These are phyloP conservation scores for Fukomys damarensis DNA, from an alignment of 2,113 vertebrate genomes.

Conservation along the genomic window DNA sequence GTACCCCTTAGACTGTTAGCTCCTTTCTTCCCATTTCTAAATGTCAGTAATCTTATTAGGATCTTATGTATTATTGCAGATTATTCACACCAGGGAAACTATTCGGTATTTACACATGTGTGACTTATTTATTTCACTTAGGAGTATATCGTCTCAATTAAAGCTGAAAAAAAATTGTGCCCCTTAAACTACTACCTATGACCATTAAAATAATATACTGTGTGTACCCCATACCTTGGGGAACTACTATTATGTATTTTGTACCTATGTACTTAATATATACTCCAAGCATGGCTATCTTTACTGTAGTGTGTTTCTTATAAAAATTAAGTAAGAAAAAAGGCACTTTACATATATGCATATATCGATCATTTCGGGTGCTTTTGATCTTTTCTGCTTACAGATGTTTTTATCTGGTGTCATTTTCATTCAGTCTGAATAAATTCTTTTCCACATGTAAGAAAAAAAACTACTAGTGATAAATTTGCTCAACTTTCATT, in stretches of 20 bases:
- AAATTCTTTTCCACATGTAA: conserved; percentile 2
- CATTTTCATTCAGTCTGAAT: neutral
- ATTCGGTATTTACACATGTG: too few relatives aligned
- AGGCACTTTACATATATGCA: neutral
- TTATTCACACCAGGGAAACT: too few relatives aligned
- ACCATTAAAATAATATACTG: neutral
- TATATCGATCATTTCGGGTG: neutral
- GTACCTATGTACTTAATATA: neutral
- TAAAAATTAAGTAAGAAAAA: neutral
- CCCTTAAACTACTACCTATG: neutral
- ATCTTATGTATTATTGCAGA: too few relatives aligned
- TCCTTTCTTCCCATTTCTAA: too few relatives aligned
- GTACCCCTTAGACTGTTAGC: neutral
- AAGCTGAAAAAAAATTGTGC: neutral
- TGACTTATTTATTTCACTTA: too few relatives aligned
- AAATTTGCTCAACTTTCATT: conserved; percentile 29
- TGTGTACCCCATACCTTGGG: neutral
- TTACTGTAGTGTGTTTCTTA: neutral
- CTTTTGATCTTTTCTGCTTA: neutral
- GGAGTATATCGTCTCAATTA: too few relatives aligned
- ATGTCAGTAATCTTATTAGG: too few relatives aligned
- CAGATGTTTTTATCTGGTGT: neutral
- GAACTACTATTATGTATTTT: neutral
- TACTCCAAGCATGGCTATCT: neutral
- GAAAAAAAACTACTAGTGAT: neutral